phyloP scores from a whole-genome alignment of 2,888 invertebrate genomes.

The Chaetogeoica ovagalla region DNA sequence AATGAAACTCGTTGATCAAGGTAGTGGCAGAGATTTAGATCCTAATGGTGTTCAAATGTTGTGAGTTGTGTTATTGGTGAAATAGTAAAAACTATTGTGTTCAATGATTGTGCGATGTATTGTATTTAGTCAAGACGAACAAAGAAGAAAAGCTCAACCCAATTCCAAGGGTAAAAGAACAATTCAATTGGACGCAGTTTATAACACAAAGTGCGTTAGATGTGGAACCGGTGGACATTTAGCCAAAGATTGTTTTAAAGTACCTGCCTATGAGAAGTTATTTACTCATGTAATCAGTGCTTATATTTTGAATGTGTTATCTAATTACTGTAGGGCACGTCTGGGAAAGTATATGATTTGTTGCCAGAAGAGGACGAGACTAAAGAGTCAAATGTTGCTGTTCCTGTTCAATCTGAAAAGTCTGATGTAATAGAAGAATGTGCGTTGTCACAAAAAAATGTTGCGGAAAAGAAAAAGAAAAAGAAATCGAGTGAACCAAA shows the following conservation, averaged over 20 bases:
- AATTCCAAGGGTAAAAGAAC: constrained; percentile 57
- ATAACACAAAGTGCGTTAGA: constrained; percentile 60
- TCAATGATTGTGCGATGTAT: neutral
- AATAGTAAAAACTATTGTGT: neutral
- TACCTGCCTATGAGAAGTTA: constrained; percentile 48
- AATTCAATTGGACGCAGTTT: constrained; percentile 60
- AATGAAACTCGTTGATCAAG: constrained; percentile 61
- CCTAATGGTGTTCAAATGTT: constrained; percentile 61
- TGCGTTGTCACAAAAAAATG: constrained; percentile 54
- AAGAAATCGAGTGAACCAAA: constrained; percentile 58
- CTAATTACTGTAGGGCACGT: constrained; percentile 58
- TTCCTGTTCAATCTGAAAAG: constrained; percentile 12
- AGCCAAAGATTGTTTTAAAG: constrained; percentile 60
- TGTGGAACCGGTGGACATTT: constrained; percentile 61
- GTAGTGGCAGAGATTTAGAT: constrained; percentile 60
- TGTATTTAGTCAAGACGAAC: constrained; percentile 58
- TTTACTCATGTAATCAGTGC: constrained; percentile 28
- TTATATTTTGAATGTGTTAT: neutral
- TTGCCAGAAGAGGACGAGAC: constrained; percentile 58
- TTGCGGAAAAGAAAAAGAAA: constrained; percentile 57
- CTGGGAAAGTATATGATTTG: constrained; percentile 60
- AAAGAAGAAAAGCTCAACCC: constrained; percentile 58
- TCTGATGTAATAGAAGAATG: constrained; percentile 19
- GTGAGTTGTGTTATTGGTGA: constrained; percentile 54
- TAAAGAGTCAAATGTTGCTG: neutral